Evolutionary conservation across 2,888 invertebrate genomes (phyloP), one percentile per base, ranked within the genome.

Genomic region (Ferrisia virgata): DNA sequence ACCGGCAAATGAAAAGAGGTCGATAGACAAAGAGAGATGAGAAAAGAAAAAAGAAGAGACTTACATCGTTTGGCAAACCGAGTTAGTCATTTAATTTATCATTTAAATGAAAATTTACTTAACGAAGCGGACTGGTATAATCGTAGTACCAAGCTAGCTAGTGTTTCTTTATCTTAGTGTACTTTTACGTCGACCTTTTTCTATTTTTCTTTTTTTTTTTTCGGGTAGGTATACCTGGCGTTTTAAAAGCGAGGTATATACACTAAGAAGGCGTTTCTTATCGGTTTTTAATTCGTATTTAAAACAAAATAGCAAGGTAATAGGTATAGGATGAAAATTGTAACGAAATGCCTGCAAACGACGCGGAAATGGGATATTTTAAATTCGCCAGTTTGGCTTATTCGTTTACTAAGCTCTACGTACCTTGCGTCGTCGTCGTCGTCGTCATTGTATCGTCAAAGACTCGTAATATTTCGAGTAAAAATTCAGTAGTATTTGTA

Each of bases 71-170:
- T 64, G 64, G 64, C 28, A 28, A 64, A 64, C 64, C 64, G 15
- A 64, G 64, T 64, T 64, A 64, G 28, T 64, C 64, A 64, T 64
- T 64, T 64, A 64, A 64, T 64, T 64, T 28, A 64, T 64, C 64
- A 64, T 64, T 64, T 64, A 64, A 64, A 64, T 64, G 28, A 28
- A 28, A 64, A 64, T 64, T 64, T 64, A 64, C 64, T 64, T 64
- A 64, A 64, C 64, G 64, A 64, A 64, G 64, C 64, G 64, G 13
- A 13, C 64, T 64, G 5, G 28, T 64, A 39, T 39, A 28, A 22
- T 53, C n/a, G 43, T 25, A 58, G 31, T 25, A n/a, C n/a, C n/a
- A n/a, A n/a, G n/a, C n/a, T n/a, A n/a, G n/a, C n/a, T n/a, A n/a
- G n/a, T n/a, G n/a, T 64, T 64, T 18, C 28, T 64, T 64, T 31